Evolutionary conservation across 2,113 vertebrate species (phyloP).

Genomic region (Psittacara wagleri): DNA sequence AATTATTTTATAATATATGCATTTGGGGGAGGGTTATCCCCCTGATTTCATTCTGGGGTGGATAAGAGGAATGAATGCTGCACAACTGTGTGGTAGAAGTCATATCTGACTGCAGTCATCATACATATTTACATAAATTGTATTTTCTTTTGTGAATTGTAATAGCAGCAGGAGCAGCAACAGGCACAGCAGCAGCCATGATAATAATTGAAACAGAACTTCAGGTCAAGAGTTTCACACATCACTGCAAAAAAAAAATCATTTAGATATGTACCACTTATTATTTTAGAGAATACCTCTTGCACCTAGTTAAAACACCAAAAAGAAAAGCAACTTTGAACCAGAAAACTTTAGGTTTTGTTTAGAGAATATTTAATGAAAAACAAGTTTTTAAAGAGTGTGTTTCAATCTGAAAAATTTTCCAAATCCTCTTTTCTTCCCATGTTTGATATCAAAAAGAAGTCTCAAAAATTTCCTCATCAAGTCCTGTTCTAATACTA

Average conservation of each 20-base stretch:
- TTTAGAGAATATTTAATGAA: not conserved
- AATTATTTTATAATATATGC: not conserved
- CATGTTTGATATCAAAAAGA: not conserved
- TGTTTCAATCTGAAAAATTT: not conserved
- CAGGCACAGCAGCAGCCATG: not conserved
- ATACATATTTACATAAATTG: not conserved
- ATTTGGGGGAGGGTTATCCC: not conserved
- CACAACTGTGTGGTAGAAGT: not conserved
- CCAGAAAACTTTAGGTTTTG: not conserved
- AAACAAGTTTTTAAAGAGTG: not conserved
- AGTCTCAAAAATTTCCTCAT: not conserved
- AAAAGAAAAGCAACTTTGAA: not conserved
- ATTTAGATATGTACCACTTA: not conserved
- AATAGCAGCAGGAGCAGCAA: not conserved
- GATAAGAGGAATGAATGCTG: not conserved
- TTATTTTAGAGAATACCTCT: not conserved
- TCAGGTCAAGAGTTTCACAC: not conserved
- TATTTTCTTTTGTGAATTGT: constrained; percentile 17
- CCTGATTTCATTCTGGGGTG: not conserved
- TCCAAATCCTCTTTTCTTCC: not conserved
- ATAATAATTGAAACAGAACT: not conserved
- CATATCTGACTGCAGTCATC: not conserved
- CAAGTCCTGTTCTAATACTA: not conserved
- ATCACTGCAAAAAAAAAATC: not conserved
- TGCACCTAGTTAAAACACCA: not conserved